These are phyloP conservation scores for Lepeophtheirus salmonis DNA, from an alignment of 1,140 invertebrate genomes.

Conservation along the genomic window DNA sequence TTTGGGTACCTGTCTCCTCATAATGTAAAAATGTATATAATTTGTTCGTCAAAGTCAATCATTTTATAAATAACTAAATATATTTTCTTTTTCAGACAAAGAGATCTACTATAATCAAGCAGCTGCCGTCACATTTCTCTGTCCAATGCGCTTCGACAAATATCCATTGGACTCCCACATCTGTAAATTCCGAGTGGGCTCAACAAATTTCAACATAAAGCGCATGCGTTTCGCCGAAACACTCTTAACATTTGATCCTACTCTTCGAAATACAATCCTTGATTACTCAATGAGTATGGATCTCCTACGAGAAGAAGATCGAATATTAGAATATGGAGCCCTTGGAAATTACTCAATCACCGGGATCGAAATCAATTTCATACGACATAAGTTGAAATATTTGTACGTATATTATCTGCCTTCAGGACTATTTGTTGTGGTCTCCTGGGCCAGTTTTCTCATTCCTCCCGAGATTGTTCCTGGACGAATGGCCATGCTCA, in stretches of 20 bases:
- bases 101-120: constrained; percentile 15
- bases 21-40: too few relatives aligned
- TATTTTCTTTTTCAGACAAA: constrained; percentile 7
- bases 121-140: constrained; percentile 6
- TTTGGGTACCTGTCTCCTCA: too few relatives aligned
- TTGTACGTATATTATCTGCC: constrained; percentile 33
- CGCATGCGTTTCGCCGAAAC: constrained; percentile 13
- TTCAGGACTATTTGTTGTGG: constrained; percentile 24
- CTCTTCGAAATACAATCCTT: constrained; percentile 14
- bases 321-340: constrained; percentile 3
- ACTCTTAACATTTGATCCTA: not conserved
- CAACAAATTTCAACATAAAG: constrained; percentile 16
- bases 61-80: too few relatives aligned
- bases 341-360: constrained; percentile 11
- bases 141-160: constrained; percentile 14
- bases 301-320: constrained; percentile 1
- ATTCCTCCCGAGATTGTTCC: constrained; percentile 14
- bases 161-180: constrained; percentile 16
- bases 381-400: constrained; percentile 16
- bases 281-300: constrained; percentile 12
- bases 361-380: constrained; percentile 12
- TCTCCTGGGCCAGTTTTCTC: constrained; percentile 13
- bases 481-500: constrained; percentile 18
- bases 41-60: too few relatives aligned
- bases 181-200: constrained; percentile 18